A percentile compares a stretch with the other conserved stretches of the same genome.
Evolutionary conservation across 2,797 vertebrate genomes (phyloP).

Genomic region (Paedocypris micromegethes): DNA sequence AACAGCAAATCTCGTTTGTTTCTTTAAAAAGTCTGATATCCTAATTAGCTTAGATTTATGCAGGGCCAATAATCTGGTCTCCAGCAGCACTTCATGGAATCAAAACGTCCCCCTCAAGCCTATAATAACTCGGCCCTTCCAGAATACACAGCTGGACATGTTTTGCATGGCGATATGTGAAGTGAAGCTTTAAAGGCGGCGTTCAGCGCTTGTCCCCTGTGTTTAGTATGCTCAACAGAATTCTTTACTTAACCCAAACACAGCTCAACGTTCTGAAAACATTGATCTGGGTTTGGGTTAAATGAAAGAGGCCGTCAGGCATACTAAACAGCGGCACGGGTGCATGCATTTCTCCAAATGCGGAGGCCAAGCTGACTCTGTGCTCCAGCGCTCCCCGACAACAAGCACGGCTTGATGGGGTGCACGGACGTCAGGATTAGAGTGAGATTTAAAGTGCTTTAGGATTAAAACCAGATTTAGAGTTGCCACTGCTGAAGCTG

Average conservation of each 20-base stretch:
- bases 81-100: slow-evolving; percentile 5
- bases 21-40: slow-evolving; percentile 8
- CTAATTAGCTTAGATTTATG: slow-evolving; percentile 13
- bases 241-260: slow-evolving; percentile 73
- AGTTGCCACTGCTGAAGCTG: slow-evolving; percentile 25
- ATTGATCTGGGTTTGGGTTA: slow-evolving; percentile 69
- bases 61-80: not conserved
- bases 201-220: slow-evolving; percentile 41
- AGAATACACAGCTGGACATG: slow-evolving; percentile 33
- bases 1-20: not conserved
- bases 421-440: slow-evolving; percentile 23
- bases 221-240: slow-evolving; percentile 68
- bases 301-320: slow-evolving; percentile 57
- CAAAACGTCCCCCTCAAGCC: slow-evolving; percentile 39
- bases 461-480: slow-evolving; percentile 32
- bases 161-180: slow-evolving; percentile 47
- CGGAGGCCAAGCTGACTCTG: not conserved
- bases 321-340: slow-evolving; percentile 51
- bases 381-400: slow-evolving; percentile 14
- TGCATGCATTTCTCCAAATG: slow-evolving; percentile 2
- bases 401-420: slow-evolving; percentile 2
- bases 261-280: slow-evolving; percentile 59
- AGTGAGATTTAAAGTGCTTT: slow-evolving; percentile 33
- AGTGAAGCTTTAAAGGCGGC: slow-evolving; percentile 56
- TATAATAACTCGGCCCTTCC: slow-evolving; percentile 51